Base-by-base conservation (phyloP, 2,888 invertebrate genomes). In the Amphiduros pacificus region DNA sequence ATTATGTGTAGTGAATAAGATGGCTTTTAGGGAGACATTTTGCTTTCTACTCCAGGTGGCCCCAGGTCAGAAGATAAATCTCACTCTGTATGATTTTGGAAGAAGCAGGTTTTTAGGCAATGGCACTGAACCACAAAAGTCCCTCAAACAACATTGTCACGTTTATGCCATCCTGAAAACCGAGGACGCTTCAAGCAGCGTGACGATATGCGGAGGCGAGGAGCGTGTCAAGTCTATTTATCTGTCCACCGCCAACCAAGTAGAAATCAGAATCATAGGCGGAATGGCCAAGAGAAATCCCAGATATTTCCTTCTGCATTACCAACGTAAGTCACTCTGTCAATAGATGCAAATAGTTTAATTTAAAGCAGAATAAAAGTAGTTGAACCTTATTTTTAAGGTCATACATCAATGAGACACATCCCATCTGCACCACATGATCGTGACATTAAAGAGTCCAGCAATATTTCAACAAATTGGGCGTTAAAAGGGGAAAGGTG, bases 101-200 rank as follows among this genome's bases (percentile, higher is more conserved):
- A 32, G 49, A 2, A 41, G 55, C 3, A 41, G 40, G 26, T 41
- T 41, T 55, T 40, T 55, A 20, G 40, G 41, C 55, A 55, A 55
- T 27, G 58, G 58, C 31, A 58, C 58, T 32, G 29, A 32, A 20
- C 44, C 50, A 6, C 32, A 58, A 49, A 28, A 31, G 1, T 44
- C 44, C n/a, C 20, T 20, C 44, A 44, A 5, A 22, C 5, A 44
- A 6, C 58, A 58, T 36, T 58, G 58, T 48, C 58, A 58, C 51
- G 58, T 58, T 26, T 58, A 58, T 31, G 58, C 58, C 50, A 58
- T 58, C 49, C 49, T 58, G 32, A 58, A 58, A 50, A 50, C 49
- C 32, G 50, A 48, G 28, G 49, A 58, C n/a, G 27, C 58, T 24
- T 32, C 58, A 2, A 44, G 58, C 4, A 58, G 58, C 51, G 50